These are phyloP conservation scores for Chaunax sp. DNA, from an alignment of 2,797 vertebrate genomes.

Conservation along the genomic window DNA sequence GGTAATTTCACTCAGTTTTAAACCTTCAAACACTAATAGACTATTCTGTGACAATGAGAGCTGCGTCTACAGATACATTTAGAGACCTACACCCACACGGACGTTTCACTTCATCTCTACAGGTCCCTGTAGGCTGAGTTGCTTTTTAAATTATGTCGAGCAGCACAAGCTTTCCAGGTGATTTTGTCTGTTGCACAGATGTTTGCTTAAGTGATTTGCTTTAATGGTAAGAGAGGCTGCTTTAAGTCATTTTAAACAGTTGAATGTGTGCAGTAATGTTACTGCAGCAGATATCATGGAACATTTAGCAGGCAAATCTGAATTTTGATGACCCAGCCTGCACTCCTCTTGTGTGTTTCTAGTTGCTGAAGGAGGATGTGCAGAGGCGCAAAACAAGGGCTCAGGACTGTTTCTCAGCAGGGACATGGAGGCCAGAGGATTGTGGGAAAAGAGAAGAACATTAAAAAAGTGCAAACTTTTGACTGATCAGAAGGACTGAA, in stretches of 20 bases:
- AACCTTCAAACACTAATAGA: too few relatives aligned
- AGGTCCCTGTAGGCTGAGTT: background rate
- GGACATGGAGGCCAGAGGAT: constrained; percentile 8
- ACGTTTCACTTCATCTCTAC: background rate
- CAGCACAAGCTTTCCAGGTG: background rate
- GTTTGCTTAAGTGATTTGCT: background rate
- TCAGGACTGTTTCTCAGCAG: constrained; percentile 3
- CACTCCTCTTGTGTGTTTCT: constrained; percentile 8
- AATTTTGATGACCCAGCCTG: background rate
- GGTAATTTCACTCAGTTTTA: too few relatives aligned
- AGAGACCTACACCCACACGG: too few relatives aligned
- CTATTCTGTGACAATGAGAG: too few relatives aligned
- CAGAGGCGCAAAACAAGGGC: constrained; percentile 3
- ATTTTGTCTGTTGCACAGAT: background rate
- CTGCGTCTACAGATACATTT: too few relatives aligned
- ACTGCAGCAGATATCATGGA: background rate
- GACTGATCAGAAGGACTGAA: constrained; percentile 62
- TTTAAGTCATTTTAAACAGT: background rate
- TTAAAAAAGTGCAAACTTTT: constrained; percentile 60
- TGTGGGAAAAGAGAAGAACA: constrained; percentile 38
- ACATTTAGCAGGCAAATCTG: background rate
- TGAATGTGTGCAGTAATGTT: background rate
- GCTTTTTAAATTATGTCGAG: background rate
- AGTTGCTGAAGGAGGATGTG: constrained; percentile 16
- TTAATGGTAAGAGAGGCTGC: background rate